Conservation (phyloP, 2,797 vertebrate species). For the Okamejei kenojei region DNA sequence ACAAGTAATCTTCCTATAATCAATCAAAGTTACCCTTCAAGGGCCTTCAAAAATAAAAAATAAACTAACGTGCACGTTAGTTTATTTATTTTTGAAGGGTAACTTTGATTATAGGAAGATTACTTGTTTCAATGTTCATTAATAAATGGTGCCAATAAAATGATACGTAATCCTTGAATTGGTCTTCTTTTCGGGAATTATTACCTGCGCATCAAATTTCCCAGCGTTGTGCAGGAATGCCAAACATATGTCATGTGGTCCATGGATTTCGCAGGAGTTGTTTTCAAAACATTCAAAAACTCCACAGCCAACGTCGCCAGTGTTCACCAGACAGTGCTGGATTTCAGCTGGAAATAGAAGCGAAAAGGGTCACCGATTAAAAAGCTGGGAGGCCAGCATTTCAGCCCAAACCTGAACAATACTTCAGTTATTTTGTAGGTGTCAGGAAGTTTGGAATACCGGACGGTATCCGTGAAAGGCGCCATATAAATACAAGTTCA, state of each 20-base stretch:
- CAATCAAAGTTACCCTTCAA: neutral
- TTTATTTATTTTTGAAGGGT: too few species aligned
- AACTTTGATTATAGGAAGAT: neutral
- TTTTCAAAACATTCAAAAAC: constrained; percentile 99
- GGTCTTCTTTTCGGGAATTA: neutral
- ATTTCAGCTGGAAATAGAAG: constrained; percentile 76
- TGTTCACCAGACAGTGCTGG: constrained; percentile 94
- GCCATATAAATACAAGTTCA: neutral
- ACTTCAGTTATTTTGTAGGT: neutral
- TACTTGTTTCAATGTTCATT: neutral
- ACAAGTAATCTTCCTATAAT: neutral
- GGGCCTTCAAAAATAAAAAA: too few species aligned
- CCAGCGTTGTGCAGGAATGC: constrained; percentile 97
- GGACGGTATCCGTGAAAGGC: neutral
- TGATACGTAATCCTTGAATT: neutral
- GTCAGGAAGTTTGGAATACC: neutral
- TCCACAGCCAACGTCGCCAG: constrained; percentile 93
- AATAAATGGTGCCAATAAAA: neutral
- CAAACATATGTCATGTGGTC: constrained; percentile 97
- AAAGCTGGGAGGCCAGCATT: constrained; percentile 41
- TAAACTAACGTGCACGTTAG: too few species aligned
- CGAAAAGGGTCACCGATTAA: constrained; percentile 39
- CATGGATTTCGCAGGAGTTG: constrained; percentile 97
- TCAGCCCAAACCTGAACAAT: constrained; percentile 43
- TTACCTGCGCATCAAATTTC: constrained; percentile 99